Percentiles rank a stretch among this genome's conserved stretches.
phyloP scores from a whole-genome alignment of 2,113 vertebrate species.

The Sprattus sprattus region DNA sequence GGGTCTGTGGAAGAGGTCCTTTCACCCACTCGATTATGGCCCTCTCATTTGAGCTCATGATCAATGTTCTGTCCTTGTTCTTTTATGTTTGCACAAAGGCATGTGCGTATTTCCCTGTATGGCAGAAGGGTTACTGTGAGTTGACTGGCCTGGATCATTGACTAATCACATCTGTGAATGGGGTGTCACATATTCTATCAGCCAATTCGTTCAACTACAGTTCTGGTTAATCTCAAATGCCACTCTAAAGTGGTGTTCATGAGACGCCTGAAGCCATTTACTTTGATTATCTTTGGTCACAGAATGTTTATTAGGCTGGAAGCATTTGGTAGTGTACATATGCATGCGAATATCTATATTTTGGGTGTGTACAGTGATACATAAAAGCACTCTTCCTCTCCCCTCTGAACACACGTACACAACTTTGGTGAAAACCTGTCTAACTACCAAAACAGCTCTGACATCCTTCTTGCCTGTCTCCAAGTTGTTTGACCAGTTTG shows the following conservation, averaged over 20 bases:
- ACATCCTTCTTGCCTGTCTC: background rate
- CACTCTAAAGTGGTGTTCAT: background rate
- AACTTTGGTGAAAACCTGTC: background rate
- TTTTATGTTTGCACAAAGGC: background rate
- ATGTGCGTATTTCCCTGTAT: background rate
- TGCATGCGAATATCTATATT: background rate
- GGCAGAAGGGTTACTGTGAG: background rate
- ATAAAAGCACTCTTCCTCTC: background rate
- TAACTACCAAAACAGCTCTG: background rate
- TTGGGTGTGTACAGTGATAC: background rate
- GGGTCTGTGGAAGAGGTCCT: background rate
- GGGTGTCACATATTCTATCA: conserved; percentile 5
- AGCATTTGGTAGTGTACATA: background rate
- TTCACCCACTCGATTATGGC: background rate
- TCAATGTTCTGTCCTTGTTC: background rate
- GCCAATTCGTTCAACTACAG: background rate
- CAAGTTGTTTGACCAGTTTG: conserved; percentile 9
- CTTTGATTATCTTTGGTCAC: background rate
- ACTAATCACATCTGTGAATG: background rate
- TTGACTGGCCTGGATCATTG: background rate
- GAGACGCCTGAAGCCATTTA: background rate
- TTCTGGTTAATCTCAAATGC: conserved; percentile 1
- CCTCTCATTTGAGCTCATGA: background rate
- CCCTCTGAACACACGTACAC: background rate
- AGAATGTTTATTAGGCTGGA: background rate